A percentile compares a stretch with the other conserved stretches of the same genome.
phyloP scores from a whole-genome alignment of 2,888 invertebrate species.

The Parasteatoda lunata region DNA sequence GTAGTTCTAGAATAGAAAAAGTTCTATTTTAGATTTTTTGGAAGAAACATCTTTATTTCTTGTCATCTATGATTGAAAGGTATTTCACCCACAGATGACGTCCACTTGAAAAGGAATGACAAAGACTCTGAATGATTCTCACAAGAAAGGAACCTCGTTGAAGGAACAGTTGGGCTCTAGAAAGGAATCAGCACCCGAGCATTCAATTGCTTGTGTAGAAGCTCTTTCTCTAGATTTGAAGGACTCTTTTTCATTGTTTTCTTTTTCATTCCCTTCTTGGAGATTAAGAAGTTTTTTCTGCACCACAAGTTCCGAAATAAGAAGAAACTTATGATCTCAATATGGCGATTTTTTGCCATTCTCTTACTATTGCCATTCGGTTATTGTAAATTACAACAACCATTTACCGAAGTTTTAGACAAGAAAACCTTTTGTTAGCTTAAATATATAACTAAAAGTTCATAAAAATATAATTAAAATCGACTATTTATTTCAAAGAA shows the following conservation, averaged over 20 bases:
- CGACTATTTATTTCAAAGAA: no score
- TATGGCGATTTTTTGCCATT: no score
- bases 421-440: no score
- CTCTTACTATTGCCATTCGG: no score
- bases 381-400: no score
- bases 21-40: not conserved
- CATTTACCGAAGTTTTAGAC: no score
- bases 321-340: no score
- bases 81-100: conserved; percentile 41
- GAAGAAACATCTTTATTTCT: conserved; percentile 36
- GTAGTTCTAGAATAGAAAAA: conserved; percentile 1
- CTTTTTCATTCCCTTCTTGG: not conserved
- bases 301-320: no score
- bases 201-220: conserved; percentile 2
- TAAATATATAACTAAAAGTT: no score
- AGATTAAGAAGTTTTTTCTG: not conserved
- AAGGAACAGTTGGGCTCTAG: not conserved
- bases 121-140: not conserved
- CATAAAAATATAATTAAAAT: no score
- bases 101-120: conserved; percentile 13
- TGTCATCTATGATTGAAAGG: conserved; percentile 42
- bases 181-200: not conserved
- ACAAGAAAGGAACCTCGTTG: conserved; percentile 6
- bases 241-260: conserved; percentile 1
- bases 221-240: conserved; percentile 1